These are phyloP conservation scores for Callipepla californica DNA, from an alignment of 2,113 vertebrate species.

Conservation along the genomic window DNA sequence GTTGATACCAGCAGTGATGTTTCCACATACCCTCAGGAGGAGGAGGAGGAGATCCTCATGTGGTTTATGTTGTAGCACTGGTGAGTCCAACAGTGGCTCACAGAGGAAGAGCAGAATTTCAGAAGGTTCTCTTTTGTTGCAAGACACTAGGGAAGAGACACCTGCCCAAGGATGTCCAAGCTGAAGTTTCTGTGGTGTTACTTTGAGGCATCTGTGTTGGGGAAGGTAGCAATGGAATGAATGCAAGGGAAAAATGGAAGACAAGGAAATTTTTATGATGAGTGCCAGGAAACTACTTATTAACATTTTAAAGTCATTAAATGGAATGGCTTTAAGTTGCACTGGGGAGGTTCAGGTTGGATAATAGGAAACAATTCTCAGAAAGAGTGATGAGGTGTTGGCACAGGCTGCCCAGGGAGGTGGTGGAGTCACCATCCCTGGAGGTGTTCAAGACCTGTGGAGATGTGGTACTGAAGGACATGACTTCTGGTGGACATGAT, in stretches of 20 bases:
- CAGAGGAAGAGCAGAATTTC: not conserved
- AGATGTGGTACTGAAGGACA: too few relatives aligned
- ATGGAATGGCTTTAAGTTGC: too few relatives aligned
- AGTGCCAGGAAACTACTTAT: not conserved
- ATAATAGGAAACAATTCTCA: too few relatives aligned
- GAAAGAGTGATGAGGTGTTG: too few relatives aligned
- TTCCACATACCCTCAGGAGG: not conserved
- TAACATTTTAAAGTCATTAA: too few relatives aligned
- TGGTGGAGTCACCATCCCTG: too few relatives aligned
- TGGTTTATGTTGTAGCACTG: not conserved
- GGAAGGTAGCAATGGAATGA: not conserved
- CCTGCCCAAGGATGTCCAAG: accelerated
- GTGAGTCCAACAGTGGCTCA: not conserved
- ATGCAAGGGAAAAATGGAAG: not conserved
- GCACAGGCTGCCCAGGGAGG: too few relatives aligned
- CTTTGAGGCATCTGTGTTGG: not conserved
- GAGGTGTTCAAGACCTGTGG: too few relatives aligned
- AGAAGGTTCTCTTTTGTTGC: not conserved
- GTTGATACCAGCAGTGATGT: not conserved
- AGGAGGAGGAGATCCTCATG: not conserved
- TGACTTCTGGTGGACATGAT: too few relatives aligned
- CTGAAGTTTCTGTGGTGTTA: not conserved
- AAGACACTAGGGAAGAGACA: not conserved
- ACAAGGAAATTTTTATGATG: not conserved
- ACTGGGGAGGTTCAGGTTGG: too few relatives aligned